These are phyloP conservation scores for Germaria angustata DNA, from an alignment of 2,888 invertebrate species.

Conservation along the genomic window DNA sequence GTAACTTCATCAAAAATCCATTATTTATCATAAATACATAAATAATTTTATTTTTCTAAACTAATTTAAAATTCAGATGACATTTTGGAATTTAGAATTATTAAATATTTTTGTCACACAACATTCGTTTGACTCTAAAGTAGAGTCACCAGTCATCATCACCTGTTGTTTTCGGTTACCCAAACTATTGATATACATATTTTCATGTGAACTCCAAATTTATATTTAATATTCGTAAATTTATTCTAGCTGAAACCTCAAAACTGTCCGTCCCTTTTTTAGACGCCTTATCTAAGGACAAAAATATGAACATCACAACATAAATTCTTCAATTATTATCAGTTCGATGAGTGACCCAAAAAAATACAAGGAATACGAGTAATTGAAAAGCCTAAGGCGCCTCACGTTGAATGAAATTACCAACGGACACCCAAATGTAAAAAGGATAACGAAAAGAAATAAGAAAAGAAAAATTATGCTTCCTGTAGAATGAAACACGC, in stretches of 20 bases:
- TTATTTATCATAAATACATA: no score
- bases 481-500: conserved; percentile 17
- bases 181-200: conserved; percentile 52
- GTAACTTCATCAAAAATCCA: no score
- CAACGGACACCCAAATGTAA: conserved; percentile 46
- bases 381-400: conserved; percentile 43
- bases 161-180: conserved; percentile 30
- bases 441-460: conserved; percentile 34
- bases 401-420: conserved; percentile 57
- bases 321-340: conserved; percentile 64
- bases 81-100: conserved; percentile 11
- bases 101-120: conserved; percentile 40
- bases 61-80: conserved; percentile 8
- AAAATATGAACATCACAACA: conserved; percentile 64
- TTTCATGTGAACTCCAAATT: conserved; percentile 66
- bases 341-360: conserved; percentile 53
- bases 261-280: conserved; percentile 9
- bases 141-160: conserved; percentile 12
- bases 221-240: conserved; percentile 63
- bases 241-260: conserved; percentile 46
- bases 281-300: conserved; percentile 37
- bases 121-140: background rate
- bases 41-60: no score
- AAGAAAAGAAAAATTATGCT: conserved; percentile 47
- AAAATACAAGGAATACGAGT: conserved; percentile 2